These are phyloP conservation scores for Spea bombifrons DNA, from an alignment of 2,113 vertebrate genomes.

Conservation along the genomic window DNA sequence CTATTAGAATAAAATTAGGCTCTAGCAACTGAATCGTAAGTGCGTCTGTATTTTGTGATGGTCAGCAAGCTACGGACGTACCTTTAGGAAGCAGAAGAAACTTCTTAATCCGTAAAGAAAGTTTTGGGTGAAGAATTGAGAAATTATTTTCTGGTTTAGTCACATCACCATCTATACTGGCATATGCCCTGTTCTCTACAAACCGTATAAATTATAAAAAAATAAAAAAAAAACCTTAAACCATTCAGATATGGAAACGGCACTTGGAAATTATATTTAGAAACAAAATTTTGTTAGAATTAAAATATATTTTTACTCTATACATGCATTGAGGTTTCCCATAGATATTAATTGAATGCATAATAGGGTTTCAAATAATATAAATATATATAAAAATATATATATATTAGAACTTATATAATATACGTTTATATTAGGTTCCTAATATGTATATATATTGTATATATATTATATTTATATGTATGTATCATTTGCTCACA, in stretches of 20 bases:
- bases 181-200: background rate
- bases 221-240: too few relatives aligned
- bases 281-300: too few relatives aligned
- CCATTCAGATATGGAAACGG: too few relatives aligned
- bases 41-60: slow-evolving; percentile 11
- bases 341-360: too few relatives aligned
- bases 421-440: too few relatives aligned
- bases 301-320: too few relatives aligned
- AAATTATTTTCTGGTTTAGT: background rate
- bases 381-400: too few relatives aligned
- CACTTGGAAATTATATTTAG: too few relatives aligned
- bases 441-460: background rate
- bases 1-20: slow-evolving; percentile 62
- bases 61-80: slow-evolving; percentile 14
- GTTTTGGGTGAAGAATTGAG: background rate
- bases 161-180: too few relatives aligned
- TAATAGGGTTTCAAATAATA: too few relatives aligned
- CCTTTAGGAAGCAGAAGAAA: slow-evolving; percentile 10
- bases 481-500: background rate
- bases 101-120: background rate
- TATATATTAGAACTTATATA: too few relatives aligned
- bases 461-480: slow-evolving; percentile 9
- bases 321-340: too few relatives aligned
- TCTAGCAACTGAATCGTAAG: slow-evolving; percentile 59
- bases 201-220: background rate